A percentile compares a stretch with the other conserved stretches of the same genome.
phyloP scores from a whole-genome alignment of 2,113 vertebrate genomes.

The Echinops telfairi region DNA sequence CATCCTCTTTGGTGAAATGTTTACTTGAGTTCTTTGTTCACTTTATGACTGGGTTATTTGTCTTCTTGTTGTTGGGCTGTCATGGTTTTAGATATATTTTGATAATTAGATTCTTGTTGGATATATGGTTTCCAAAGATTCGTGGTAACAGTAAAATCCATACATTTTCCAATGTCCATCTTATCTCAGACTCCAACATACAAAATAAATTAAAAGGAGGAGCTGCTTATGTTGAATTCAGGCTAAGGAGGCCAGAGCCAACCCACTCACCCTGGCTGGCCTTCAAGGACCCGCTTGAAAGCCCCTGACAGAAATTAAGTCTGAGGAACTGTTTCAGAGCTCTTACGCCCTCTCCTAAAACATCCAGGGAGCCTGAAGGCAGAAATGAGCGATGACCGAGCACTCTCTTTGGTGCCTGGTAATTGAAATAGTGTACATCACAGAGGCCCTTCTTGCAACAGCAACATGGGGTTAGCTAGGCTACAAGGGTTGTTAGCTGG shows the following conservation, averaged over 20 bases:
- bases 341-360: not conserved
- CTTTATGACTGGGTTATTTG: not conserved
- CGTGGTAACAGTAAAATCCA: not conserved
- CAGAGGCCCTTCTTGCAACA: not conserved
- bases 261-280: not conserved
- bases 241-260: not conserved
- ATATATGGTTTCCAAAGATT: not conserved
- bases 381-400: not conserved
- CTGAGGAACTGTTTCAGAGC: not conserved
- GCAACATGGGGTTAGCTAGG: not conserved
- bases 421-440: not conserved
- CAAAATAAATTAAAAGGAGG: slow-evolving; percentile 10
- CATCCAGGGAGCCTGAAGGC: not conserved
- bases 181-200: not conserved
- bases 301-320: not conserved
- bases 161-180: not conserved
- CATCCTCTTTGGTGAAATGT: not conserved
- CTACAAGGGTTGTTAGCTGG: not conserved
- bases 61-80: not conserved
- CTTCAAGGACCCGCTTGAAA: slow-evolving; percentile 31
- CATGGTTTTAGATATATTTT: not conserved
- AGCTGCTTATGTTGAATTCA: not conserved
- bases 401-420: not conserved
- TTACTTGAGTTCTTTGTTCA: not conserved
- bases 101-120: not conserved